Evolutionary conservation across 2,888 invertebrate species (phyloP), one percentile per base, ranked within the genome.

Genomic region (Nycteola revayana): DNA sequence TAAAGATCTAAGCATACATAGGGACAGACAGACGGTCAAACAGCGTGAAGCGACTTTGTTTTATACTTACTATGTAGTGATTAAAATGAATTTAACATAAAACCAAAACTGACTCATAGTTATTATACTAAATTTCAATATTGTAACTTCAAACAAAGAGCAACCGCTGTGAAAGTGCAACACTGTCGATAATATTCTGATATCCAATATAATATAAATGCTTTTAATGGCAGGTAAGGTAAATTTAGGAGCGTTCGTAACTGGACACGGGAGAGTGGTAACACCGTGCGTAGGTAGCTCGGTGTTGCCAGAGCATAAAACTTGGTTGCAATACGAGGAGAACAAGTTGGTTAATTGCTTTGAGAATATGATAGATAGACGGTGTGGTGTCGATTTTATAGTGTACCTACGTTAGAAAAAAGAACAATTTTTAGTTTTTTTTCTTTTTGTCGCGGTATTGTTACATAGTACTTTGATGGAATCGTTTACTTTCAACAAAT

Each of bases 161-260:
- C 24, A 33, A 35, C 42, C 14, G 21, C 47, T 53, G 58, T 45
- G 58, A 59, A 48, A 58, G 53, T 45, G 43, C 30, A 42, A 53
- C 14, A 75, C 36, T 57, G 61, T 62, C 70, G 71, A 76, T 78
- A 69, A 81, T 76, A 76, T 75, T 73, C 70, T 74, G 83, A 78
- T 78, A 85, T 75, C 75, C 75, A 79, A 80, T 84, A 81, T 75
- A 78, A 77, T 79, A 76, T 81, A 81, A 85, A 86, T 76, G 86
- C 85, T 86, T 86, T 86, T 86, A 86, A 84, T 82, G 85, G 80
- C 81, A 70, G 78, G 75, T 66, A 83, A 85, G 83, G 86, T 86
- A 87, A 85, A 87, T 86, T 85, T 87, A 87, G 86, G 86, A 85
- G 86, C 79, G 86, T 63, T 78, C 69, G 84, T 54, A 79, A 86